Conservation (phyloP, 2,113 vertebrate genomes). For the Morone saxatilis region DNA sequence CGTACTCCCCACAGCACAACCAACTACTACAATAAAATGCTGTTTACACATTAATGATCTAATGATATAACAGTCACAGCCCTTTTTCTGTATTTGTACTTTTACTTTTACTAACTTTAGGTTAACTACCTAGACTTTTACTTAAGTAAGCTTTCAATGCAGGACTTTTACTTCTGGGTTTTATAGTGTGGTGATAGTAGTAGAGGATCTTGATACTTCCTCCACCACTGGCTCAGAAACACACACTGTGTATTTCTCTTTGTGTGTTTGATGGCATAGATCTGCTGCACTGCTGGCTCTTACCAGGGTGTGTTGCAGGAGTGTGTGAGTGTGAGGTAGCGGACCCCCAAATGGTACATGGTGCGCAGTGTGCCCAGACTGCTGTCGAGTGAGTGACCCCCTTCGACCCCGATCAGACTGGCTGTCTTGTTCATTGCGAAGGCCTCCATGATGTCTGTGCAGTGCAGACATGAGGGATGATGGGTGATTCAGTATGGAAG, state of each 20-base stretch:
- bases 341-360: conserved; percentile 91
- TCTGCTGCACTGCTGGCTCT: conserved; percentile 37
- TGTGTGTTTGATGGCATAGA: not conserved
- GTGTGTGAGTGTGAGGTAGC: conserved; percentile 95
- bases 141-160: not conserved
- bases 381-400: conserved; percentile 95
- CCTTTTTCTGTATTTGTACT: too few species aligned
- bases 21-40: too few species aligned
- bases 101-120: too few species aligned
- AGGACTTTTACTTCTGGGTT: not conserved
- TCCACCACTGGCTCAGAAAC: not conserved
- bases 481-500: not conserved
- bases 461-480: conserved; percentile 9
- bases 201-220: not conserved
- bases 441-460: conserved; percentile 84
- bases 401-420: conserved; percentile 94
- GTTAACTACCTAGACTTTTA: too few species aligned
- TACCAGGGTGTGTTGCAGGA: conserved; percentile 97
- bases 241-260: too few species aligned
- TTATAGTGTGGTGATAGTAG: not conserved
- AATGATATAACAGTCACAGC: not conserved
- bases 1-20: conserved; percentile 31
- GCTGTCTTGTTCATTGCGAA: conserved; percentile 86
- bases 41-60: not conserved
- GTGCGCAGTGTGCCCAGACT: conserved; percentile 89